Conservation (phyloP, 2,113 vertebrate genomes). For the Plecturocebus donacophilus region DNA sequence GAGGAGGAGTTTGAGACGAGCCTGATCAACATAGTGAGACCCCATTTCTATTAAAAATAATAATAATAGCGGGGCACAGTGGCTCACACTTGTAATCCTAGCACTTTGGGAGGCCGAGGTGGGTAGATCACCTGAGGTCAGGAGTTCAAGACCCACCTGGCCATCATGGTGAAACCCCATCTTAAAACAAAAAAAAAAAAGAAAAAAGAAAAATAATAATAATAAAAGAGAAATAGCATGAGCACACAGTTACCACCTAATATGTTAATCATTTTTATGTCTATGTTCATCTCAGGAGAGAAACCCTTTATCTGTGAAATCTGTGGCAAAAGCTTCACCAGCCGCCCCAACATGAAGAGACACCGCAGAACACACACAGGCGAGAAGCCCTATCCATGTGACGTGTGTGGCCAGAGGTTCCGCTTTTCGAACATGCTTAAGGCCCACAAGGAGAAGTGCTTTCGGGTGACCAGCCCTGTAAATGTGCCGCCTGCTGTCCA, state of each 20-base stretch:
- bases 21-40: too few species aligned
- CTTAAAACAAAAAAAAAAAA: too few species aligned
- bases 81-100: too few species aligned
- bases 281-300: slow-evolving; percentile 89
- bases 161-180: too few species aligned
- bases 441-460: slow-evolving; percentile 98
- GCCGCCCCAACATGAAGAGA: slow-evolving; percentile 98
- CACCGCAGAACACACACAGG: slow-evolving; percentile 97
- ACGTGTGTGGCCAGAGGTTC: slow-evolving; percentile 97
- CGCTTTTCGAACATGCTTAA: slow-evolving; percentile 99
- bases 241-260: background rate
- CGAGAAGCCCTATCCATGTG: slow-evolving; percentile 98
- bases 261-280: background rate
- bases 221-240: too few species aligned
- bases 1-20: too few species aligned
- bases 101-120: too few species aligned
- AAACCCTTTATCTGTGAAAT: slow-evolving; percentile 99
- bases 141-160: too few species aligned
- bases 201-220: too few species aligned
- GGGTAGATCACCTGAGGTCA: too few species aligned
- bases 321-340: slow-evolving; percentile 99
- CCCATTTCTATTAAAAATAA: too few species aligned
- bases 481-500: slow-evolving; percentile 88
- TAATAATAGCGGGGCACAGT: too few species aligned
- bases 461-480: slow-evolving; percentile 95